A percentile compares a stretch with the other conserved stretches of the same genome.
Conservation (phyloP, 2,888 invertebrate species). For the Anorthoa munda region DNA sequence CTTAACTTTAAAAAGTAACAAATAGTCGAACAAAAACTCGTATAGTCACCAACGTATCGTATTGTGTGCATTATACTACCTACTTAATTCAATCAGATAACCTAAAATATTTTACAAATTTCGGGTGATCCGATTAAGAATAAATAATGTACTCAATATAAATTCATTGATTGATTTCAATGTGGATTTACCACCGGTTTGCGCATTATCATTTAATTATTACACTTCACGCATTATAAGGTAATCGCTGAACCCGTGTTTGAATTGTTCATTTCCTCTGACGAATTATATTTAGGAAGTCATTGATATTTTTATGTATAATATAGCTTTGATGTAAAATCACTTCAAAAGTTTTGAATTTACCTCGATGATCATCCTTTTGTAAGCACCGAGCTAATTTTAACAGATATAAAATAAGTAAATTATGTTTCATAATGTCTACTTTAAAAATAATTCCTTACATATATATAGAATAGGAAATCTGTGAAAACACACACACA, state of each 20-base stretch:
- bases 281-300: not conserved
- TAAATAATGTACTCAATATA: not conserved
- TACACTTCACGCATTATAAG: slow-evolving; percentile 42
- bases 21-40: no score
- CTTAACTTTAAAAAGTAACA: no score
- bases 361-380: not conserved
- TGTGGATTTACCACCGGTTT: slow-evolving; percentile 23
- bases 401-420: no score
- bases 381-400: not conserved
- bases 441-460: no score
- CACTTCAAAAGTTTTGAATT: not conserved
- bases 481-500: no score
- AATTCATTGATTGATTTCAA: slow-evolving; percentile 31
- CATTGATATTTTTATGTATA: not conserved
- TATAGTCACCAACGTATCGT: no score
- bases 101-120: no score
- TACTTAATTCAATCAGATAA: no score
- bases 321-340: not conserved
- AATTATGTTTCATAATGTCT: no score
- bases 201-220: slow-evolving; percentile 46
- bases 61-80: no score
- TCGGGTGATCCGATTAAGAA: not conserved
- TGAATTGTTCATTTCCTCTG: slow-evolving; percentile 1
- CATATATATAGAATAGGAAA: no score
- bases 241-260: slow-evolving; percentile 30